Evolutionary conservation across 2,113 vertebrate genomes (phyloP).

Genomic region (Bujurquina vittata): DNA sequence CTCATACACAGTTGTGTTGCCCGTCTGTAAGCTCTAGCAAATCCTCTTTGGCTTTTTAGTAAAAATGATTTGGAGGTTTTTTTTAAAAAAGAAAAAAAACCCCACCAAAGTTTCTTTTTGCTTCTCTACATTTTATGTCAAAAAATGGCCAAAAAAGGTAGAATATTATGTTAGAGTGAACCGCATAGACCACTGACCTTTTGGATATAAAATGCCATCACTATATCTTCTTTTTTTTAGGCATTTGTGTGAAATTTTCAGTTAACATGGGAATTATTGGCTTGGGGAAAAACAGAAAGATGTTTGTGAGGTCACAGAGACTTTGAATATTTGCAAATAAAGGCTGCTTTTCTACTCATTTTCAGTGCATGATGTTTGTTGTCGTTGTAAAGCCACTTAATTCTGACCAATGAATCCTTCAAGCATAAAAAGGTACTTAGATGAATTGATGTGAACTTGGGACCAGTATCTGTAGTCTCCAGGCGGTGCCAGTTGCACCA

Average conservation of each 20-base stretch:
- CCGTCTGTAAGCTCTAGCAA: background rate
- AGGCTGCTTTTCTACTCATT: too few species aligned
- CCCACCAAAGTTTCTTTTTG: background rate
- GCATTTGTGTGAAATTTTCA: background rate
- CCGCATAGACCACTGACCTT: background rate
- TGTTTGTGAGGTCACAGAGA: background rate
- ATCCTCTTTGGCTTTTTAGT: background rate
- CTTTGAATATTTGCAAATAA: too few species aligned
- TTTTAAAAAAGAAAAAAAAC: background rate
- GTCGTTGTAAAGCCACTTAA: too few species aligned
- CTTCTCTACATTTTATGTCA: background rate
- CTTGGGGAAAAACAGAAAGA: background rate
- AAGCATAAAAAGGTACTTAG: too few species aligned
- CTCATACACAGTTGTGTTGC: background rate
- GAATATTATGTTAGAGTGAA: background rate
- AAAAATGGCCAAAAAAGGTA: background rate
- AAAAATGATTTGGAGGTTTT: background rate
- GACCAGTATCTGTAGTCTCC: background rate
- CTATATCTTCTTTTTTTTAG: rapidly evolving
- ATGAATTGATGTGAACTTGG: background rate
- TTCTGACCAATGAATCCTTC: too few species aligned
- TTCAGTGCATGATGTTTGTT: too few species aligned
- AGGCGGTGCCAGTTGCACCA: rapidly evolving
- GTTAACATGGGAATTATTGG: background rate
- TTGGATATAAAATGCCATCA: background rate